These are phyloP conservation scores for Cephalopholis sonnerati DNA, from an alignment of 2,113 vertebrate genomes.

Conservation along the genomic window DNA sequence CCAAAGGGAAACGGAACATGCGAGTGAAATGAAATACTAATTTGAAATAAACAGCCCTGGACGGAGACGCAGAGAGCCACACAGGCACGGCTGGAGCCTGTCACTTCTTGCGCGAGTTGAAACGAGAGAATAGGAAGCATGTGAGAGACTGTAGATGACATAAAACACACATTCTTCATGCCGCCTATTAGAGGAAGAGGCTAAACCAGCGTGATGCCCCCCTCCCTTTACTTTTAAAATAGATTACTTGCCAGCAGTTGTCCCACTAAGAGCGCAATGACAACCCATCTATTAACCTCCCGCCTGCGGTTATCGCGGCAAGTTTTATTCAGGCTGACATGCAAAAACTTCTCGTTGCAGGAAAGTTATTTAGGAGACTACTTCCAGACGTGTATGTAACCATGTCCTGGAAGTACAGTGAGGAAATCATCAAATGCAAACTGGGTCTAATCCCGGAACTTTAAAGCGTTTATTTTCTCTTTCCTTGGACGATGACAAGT, in stretches of 20 bases:
- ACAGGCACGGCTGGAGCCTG: slow-evolving; percentile 83
- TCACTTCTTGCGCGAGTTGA: slow-evolving; percentile 94
- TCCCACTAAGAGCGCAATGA: slow-evolving; percentile 88
- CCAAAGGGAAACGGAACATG: slow-evolving; percentile 88
- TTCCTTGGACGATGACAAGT: slow-evolving; percentile 18
- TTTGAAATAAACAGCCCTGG: not conserved
- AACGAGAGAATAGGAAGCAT: slow-evolving; percentile 90
- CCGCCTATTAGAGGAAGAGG: slow-evolving; percentile 90
- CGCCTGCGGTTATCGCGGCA: slow-evolving; percentile 62
- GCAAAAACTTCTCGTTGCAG: slow-evolving; percentile 86
- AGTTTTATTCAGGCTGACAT: slow-evolving; percentile 77
- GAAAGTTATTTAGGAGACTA: slow-evolving; percentile 62
- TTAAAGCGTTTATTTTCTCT: not conserved
- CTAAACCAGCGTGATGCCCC: slow-evolving; percentile 90
- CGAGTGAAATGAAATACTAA: slow-evolving; percentile 65
- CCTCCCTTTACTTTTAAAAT: slow-evolving; percentile 81
- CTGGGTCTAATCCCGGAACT: slow-evolving; percentile 20
- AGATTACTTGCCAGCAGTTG: slow-evolving; percentile 91
- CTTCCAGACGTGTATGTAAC: slow-evolving; percentile 18
- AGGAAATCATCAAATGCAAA: slow-evolving; percentile 14
- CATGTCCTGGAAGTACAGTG: slow-evolving; percentile 9
- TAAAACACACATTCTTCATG: slow-evolving; percentile 92
- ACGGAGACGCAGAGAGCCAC: slow-evolving; percentile 88
- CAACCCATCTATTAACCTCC: slow-evolving; percentile 79
- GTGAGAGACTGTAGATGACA: slow-evolving; percentile 92